Evolutionary conservation across 1,140 invertebrate species (phyloP).

Genomic region (Asobara japonica): DNA sequence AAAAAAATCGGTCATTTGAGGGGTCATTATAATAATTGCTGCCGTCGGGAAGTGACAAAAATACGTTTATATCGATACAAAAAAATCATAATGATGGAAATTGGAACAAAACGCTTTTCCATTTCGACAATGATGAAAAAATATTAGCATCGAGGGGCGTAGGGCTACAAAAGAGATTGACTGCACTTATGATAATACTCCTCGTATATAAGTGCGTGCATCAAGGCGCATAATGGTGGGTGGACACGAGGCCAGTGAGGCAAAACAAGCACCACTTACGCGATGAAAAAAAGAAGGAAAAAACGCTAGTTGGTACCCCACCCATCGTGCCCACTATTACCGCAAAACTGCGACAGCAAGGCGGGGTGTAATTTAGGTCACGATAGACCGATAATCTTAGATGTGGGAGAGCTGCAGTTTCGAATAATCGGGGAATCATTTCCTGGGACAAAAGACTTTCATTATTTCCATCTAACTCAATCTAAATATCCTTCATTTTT

Average conservation of each 20-base stretch:
- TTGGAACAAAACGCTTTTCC: background rate
- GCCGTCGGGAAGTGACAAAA: no score
- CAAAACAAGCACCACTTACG: constrained; percentile 19
- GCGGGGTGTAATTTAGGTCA: constrained; percentile 26
- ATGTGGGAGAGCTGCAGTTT: background rate
- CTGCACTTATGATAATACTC: constrained; percentile 26
- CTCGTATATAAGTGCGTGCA: constrained; percentile 4
- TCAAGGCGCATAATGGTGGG: constrained; percentile 17
- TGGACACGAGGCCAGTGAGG: constrained; percentile 15
- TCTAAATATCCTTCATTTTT: background rate
- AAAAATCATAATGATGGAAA: no score
- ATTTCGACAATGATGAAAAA: background rate
- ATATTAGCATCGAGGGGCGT: background rate
- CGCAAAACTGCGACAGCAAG: background rate
- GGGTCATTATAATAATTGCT: no score
- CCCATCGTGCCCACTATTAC: background rate
- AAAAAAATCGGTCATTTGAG: no score
- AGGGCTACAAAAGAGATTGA: constrained; percentile 11
- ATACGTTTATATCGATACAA: background rate
- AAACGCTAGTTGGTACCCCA: background rate
- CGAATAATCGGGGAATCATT: background rate
- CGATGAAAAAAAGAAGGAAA: constrained; percentile 15
- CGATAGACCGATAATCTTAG: constrained; percentile 19
- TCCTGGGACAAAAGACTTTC: background rate
- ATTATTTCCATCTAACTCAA: background rate